phyloP scores from a whole-genome alignment of 2,888 invertebrate species.

The Ecliptopera silaceata region DNA sequence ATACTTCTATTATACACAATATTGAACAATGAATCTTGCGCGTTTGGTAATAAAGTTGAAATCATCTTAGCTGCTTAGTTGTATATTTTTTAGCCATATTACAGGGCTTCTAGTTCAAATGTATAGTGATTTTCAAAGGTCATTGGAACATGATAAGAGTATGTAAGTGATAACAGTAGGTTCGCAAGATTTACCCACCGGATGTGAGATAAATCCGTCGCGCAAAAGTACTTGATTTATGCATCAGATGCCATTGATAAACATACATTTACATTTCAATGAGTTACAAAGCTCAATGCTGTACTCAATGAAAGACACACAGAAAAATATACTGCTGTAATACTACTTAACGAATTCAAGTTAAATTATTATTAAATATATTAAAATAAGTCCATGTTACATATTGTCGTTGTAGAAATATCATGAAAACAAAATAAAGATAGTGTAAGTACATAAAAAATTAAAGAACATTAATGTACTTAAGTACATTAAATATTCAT shows the following conservation, averaged over 20 bases:
- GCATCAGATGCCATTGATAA: constrained; percentile 2
- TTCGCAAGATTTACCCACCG: constrained; percentile 11
- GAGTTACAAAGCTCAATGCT: no score
- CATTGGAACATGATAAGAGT: neutral
- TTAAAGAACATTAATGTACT: neutral
- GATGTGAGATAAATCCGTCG: constrained; percentile 9
- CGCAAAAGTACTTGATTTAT: constrained; percentile 6
- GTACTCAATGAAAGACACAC: no score
- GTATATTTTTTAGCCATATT: neutral
- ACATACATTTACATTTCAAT: neutral
- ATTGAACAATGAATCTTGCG: neutral
- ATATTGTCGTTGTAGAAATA: no score
- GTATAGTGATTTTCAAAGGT: neutral
- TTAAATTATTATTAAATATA: no score
- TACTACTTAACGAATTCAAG: no score
- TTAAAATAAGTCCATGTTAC: no score
- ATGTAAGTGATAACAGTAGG: neutral
- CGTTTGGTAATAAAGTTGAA: neutral
- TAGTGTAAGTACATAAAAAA: no score
- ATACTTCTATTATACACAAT: no score
- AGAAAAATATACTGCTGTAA: no score
- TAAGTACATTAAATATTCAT: no score
- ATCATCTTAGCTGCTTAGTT: neutral
- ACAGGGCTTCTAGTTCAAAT: neutral
- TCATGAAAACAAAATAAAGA: no score